Evolutionary conservation across 64 coral and sea anemone species (phyloP).

Genomic region (Actinia tenebrosa): DNA sequence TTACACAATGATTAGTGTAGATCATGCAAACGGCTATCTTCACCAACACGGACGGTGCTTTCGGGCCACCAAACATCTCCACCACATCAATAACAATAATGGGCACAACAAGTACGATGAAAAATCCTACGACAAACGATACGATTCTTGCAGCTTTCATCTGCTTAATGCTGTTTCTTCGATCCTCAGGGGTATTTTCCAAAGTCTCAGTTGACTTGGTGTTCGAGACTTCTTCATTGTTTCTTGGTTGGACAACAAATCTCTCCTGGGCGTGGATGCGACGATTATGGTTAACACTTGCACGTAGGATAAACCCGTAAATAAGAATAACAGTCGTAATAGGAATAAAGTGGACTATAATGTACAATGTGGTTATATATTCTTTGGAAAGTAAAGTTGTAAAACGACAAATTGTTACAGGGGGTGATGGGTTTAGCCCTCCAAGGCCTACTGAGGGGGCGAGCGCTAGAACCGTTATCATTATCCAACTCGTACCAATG

Average conservation of each 20-base stretch:
- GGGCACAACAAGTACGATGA: slow-evolving; percentile 69
- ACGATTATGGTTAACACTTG: slow-evolving; percentile 42
- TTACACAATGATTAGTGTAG: slow-evolving; percentile 76
- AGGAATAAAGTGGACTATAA: slow-evolving; percentile 63
- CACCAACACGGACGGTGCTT: slow-evolving; percentile 30
- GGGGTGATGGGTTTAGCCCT: neutral
- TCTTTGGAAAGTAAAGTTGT: slow-evolving; percentile 44
- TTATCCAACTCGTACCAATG: slow-evolving; percentile 28
- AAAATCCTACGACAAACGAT: slow-evolving; percentile 63
- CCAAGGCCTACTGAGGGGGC: slow-evolving; percentile 42
- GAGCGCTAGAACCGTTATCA: slow-evolving; percentile 27
- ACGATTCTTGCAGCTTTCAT: slow-evolving; percentile 68
- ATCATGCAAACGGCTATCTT: slow-evolving; percentile 78
- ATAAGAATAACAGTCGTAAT: slow-evolving; percentile 49
- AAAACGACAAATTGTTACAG: slow-evolving; percentile 51
- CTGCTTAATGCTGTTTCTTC: slow-evolving; percentile 31
- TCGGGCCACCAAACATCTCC: slow-evolving; percentile 57
- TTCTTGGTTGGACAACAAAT: neutral
- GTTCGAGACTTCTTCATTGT: neutral
- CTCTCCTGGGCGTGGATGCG: slow-evolving; percentile 52
- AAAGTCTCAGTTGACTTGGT: neutral
- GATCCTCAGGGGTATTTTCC: neutral
- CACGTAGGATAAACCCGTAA: slow-evolving; percentile 59
- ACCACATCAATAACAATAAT: slow-evolving; percentile 66
- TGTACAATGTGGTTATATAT: slow-evolving; percentile 53